A percentile compares a stretch with the other conserved stretches of the same genome.
Conservation (phyloP, 2,797 vertebrate genomes). For the Iguana delicatissima region DNA sequence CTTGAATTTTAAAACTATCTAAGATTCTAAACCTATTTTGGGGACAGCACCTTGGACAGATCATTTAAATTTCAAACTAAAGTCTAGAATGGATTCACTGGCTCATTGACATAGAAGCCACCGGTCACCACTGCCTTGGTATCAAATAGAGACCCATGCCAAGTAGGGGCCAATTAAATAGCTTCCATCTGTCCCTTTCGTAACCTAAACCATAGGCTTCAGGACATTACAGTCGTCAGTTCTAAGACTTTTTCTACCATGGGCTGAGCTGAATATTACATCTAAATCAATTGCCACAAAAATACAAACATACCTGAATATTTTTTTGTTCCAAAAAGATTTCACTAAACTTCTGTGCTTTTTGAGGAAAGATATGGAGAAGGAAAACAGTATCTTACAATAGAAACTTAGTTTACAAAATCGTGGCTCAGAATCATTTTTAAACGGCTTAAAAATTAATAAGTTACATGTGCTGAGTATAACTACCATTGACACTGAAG, state of each 20-base stretch:
- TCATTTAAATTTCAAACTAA: too few relatives aligned
- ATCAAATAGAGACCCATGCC: neutral
- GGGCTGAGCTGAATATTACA: neutral
- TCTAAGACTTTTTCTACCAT: neutral
- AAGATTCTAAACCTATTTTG: too few relatives aligned
- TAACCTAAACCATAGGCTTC: too few relatives aligned
- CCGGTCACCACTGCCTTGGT: neutral
- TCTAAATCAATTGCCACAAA: neutral
- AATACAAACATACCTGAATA: neutral
- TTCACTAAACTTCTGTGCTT: neutral
- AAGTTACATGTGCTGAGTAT: neutral
- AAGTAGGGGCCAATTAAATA: neutral
- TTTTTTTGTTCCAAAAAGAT: neutral
- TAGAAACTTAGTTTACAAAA: slow-evolving; percentile 58
- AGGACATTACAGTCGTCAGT: neutral
- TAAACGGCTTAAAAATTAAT: neutral
- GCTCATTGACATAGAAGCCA: too few relatives aligned
- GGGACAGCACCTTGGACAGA: too few relatives aligned
- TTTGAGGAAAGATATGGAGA: neutral
- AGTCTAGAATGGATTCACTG: too few relatives aligned
- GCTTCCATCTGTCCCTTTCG: neutral
- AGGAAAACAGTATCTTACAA: slow-evolving; percentile 20
- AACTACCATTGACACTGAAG: neutral
- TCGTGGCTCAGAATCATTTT: neutral
- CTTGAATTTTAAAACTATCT: too few relatives aligned